phyloP scores from a whole-genome alignment of 2,113 vertebrate species.

The Haplochromis vanheusdeni region DNA sequence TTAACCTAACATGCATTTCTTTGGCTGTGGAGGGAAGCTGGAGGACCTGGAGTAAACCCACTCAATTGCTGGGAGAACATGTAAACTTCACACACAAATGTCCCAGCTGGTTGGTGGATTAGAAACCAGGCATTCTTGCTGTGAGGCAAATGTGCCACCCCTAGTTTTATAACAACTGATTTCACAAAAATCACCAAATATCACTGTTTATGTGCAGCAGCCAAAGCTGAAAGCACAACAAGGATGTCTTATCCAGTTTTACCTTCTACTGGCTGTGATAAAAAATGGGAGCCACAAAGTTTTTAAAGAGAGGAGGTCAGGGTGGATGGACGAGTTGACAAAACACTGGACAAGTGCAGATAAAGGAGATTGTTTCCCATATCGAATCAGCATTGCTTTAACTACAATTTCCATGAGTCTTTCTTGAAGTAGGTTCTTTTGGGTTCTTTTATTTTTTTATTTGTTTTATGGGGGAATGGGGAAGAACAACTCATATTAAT shows the following conservation, averaged over 20 bases:
- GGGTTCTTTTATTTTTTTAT: neutral
- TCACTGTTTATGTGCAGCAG: neutral
- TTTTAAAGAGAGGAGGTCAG: neutral
- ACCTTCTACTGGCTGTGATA: neutral
- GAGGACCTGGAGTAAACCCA: neutral
- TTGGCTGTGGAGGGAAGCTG: neutral
- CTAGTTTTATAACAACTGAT: neutral
- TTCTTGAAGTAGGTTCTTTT: neutral
- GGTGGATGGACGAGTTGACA: neutral
- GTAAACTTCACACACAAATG: neutral
- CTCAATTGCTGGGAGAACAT: neutral
- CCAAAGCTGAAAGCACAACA: neutral
- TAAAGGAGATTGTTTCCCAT: neutral
- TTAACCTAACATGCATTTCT: neutral
- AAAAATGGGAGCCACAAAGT: neutral
- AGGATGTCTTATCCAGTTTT: neutral
- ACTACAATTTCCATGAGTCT: neutral
- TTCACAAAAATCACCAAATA: neutral
- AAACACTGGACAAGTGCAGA: neutral
- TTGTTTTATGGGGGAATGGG: neutral
- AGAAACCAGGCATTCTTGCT: neutral
- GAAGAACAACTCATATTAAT: neutral
- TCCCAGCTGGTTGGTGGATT: neutral
- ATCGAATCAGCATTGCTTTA: neutral
- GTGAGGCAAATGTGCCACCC: neutral